Evolutionary conservation across 2,888 invertebrate species (phyloP), one percentile per base, ranked within the genome.

Genomic region (Leptodirus hochenwartii): DNA sequence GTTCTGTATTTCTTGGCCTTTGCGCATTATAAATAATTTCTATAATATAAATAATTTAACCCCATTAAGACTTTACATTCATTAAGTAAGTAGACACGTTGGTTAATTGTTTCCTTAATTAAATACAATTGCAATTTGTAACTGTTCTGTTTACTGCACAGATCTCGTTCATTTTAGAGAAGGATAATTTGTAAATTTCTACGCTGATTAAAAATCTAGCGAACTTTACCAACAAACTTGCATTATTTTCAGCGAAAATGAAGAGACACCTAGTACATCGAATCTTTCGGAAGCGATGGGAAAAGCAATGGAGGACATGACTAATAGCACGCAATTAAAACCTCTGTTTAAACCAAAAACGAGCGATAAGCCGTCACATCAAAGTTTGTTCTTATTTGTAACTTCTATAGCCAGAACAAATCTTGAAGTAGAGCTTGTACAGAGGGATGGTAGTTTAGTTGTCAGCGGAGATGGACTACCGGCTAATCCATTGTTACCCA

Each of bases 241-340:
- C n/a, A n/a, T n/a, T n/a, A n/a, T n/a, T n/a, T n/a, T n/a, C n/a
- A 69, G 67, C 45, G 69, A 72, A 45, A 71, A 72, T 44, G 66
- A 69, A 42, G 64, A 66, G 42, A 64, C 64, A 47, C 71, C 69
- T 37, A 64, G 63, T 30, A 62, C 69, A 9, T 73, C 77, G 27
- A 74, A 69, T 43, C 62, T 90, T 37, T 74, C 80, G 2, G 80
- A 85, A 49, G 87, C 88, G 29, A 81, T 91, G 69, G 80, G 79
- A 24, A 82, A 82, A 47, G 78, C 84, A 15, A 90, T 91, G 85
- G 87, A 88, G 48, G 87, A 88, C 55, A 82, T 93, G 73, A 84
- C 87, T 4, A 77, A 76, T 46, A 76, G 78, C 39, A 87, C 90
- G 4, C 77, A 79, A 49, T 66, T 78, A 36, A 81, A 81, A 47